Base-by-base conservation (phyloP, 2,888 invertebrate genomes). In the Liopterus haemorrhoidalis region DNA sequence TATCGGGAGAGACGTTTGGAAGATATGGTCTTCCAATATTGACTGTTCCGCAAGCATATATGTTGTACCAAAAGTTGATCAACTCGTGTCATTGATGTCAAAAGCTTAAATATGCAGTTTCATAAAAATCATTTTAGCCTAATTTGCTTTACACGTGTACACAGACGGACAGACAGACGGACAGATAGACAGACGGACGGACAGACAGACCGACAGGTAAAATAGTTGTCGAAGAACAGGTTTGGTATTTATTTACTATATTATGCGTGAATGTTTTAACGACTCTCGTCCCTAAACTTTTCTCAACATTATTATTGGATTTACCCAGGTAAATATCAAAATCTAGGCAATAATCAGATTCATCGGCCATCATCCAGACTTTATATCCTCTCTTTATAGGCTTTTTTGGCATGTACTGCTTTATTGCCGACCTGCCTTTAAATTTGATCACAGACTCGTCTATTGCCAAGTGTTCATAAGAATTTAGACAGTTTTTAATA, bases 291-390 rank as follows among this genome's bases (percentile, higher is more conserved):
- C 55, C 57, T 24, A 57, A 38, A 22, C 51, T 37, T 18, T 55
- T 51, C 35, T 56, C 51, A 33, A 38, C 41, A 18, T 45, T 41
- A n/a, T 35, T 15, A 4, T 36, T 54, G 14, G 48, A 40, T 51
- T 59, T 57, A 9, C 58, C 58, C 8, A 56, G 53, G 41, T 61
- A 59, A 14, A 61, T 49, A 37, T 58, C 49, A 53, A 58, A 60
- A 8, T 57, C 49, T 14, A 45, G 39, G 27, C 49, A 35, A 48
- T 53, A 57, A 5, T 54, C 52, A 19, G 20, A 35, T 32, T 50
- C 49, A 28, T 55, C 59, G 37, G 48, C 46, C 18, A 49, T 30
- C 22, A 54, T 41, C 55, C 55, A 59, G 16, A 56, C 18, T 49
- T 58, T 58, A 41, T 51, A 58, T 5, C 53, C 58, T 18, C 55